phyloP scores from a whole-genome alignment of 2,888 invertebrate species.

The Alloplasta piceator region DNA sequence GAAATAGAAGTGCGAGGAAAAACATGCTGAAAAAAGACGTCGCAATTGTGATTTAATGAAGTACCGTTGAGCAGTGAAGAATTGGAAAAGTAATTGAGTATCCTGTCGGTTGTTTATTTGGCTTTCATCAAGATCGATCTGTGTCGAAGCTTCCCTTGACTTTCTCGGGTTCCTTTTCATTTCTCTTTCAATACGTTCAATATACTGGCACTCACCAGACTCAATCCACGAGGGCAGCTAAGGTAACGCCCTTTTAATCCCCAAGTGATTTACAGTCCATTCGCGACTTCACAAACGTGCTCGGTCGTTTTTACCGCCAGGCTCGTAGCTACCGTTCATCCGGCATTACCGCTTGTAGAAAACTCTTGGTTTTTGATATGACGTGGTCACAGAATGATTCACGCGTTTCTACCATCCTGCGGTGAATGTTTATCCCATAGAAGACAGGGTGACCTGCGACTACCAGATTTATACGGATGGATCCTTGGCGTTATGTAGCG shows the following conservation, averaged over 20 bases:
- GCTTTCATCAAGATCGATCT: constrained; percentile 61
- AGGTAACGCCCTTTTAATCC: constrained; percentile 61
- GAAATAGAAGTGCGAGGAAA: background rate
- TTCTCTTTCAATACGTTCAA: constrained; percentile 48
- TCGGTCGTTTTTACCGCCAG: constrained; percentile 19
- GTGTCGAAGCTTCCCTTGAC: constrained; percentile 50
- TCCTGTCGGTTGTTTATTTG: constrained; percentile 51
- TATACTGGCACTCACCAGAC: constrained; percentile 31
- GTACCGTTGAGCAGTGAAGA: background rate
- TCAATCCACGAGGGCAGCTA: constrained; percentile 44
- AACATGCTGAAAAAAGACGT: constrained; percentile 35
- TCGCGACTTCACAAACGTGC: constrained; percentile 55
- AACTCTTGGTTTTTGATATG: constrained; percentile 16
- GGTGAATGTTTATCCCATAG: constrained; percentile 14
- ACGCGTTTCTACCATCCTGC: background rate
- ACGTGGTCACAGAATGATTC: background rate
- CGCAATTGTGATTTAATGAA: constrained; percentile 42
- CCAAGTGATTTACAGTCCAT: constrained; percentile 60
- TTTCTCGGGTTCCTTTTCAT: constrained; percentile 54
- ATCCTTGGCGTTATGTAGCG: constrained; percentile 41
- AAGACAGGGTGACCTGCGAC: background rate
- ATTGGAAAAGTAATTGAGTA: constrained; percentile 55
- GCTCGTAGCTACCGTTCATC: constrained; percentile 39
- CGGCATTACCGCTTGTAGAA: constrained; percentile 39
- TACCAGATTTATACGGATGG: background rate